Evolutionary conservation across 2,888 invertebrate species (phyloP).

Genomic region (Phania funesta): DNA sequence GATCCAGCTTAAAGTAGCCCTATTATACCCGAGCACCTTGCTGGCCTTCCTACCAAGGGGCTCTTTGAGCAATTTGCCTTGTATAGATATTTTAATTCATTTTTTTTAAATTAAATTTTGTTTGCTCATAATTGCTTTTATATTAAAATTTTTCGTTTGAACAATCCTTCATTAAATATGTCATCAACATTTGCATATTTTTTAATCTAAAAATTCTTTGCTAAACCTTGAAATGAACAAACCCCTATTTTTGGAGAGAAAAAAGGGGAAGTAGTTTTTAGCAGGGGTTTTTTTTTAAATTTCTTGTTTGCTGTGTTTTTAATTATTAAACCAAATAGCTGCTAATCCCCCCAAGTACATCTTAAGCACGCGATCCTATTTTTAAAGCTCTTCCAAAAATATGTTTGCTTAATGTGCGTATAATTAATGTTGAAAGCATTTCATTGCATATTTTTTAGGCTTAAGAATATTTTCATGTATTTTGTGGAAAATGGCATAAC

Average conservation of each 20-base stretch:
- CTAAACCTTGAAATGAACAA: slow-evolving; percentile 10
- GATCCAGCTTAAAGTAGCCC: too few relatives aligned
- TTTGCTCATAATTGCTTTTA: background rate
- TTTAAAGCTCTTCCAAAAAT: slow-evolving; percentile 7
- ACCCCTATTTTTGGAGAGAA: slow-evolving; percentile 9
- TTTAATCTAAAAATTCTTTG: background rate
- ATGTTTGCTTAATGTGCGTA: slow-evolving; percentile 68
- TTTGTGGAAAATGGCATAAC: background rate
- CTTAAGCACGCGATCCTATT: slow-evolving; percentile 36
- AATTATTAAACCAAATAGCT: slow-evolving; percentile 37
- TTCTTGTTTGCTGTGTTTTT: slow-evolving; percentile 27
- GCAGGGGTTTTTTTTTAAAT: background rate
- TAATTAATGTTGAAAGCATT: slow-evolving; percentile 70
- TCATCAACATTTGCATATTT: slow-evolving; percentile 25
- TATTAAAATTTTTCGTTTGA: background rate
- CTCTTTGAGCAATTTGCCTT: too few relatives aligned
- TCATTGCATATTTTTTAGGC: slow-evolving; percentile 53
- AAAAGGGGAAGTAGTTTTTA: background rate
- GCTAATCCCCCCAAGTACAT: slow-evolving; percentile 52
- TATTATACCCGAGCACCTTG: too few relatives aligned
- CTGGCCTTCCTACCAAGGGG: too few relatives aligned
- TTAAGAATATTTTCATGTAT: slow-evolving; percentile 67
- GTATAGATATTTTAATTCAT: background rate
- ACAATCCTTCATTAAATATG: slow-evolving; percentile 45
- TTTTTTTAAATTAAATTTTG: slow-evolving; percentile 12